Base-by-base conservation (phyloP, 2,888 invertebrate species). In the Eilema depressum region DNA sequence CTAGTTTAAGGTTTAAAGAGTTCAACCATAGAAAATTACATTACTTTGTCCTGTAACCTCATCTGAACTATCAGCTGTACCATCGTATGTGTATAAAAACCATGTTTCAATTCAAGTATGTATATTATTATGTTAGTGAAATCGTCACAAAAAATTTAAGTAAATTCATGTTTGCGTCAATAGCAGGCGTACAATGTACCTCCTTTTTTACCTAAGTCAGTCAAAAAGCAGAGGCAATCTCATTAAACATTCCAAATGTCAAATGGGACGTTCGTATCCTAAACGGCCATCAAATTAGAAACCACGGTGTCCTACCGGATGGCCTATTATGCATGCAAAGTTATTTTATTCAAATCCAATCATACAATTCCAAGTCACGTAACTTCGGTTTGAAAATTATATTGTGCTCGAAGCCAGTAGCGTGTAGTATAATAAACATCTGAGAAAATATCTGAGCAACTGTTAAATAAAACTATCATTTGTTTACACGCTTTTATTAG, bases 281-380 rank as follows among this genome's bases (percentile, higher is more conserved):
- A 85, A 85, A 78, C 71, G 82, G 82, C 78, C 78, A 83, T 84
- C 87, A 86, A 88, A 88, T 89, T 85, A 88, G 82, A 83, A 83
- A 82, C 83, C 77, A 85, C 79, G 83, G 82, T 81, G 82, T 86
- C 84, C 84, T 78, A 85, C 84, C 84, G 85, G 87, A 87, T 84
- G 84, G 76, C 72, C 80, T 71, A 72, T 77, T 76, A 80, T 79
- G 85, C 84, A 88, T 87, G 87, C 83, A 80, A 87, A 88, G 83
- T 85, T 81, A 73, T 84, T 67, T 85, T 81, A 90, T 91, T 91
- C 81, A 87, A 90, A 90, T 91, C 82, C 75, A 75, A 84, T 83
- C 84, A 87, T 92, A 87, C 69, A 81, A 81, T 86, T 88, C 79
- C 92, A 85, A 86, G 92, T 92, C 93, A 93, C 93, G 92, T 92